Conservation (phyloP, 2,113 vertebrate genomes). For the Triplophysa tibetana region DNA sequence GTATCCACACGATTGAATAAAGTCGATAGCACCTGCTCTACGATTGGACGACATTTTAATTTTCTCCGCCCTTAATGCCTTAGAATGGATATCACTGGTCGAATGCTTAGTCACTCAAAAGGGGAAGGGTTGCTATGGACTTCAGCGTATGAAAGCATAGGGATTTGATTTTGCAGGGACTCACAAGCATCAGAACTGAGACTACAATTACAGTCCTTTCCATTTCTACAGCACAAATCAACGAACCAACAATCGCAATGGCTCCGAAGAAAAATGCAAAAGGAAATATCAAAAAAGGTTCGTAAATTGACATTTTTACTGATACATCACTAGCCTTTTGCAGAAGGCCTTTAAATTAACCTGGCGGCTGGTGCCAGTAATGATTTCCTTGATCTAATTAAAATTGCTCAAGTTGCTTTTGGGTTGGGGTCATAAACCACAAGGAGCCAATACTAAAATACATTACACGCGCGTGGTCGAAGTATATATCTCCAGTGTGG, state of each 20-base stretch:
- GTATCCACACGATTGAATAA: slow-evolving; percentile 63
- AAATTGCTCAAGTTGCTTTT: background rate
- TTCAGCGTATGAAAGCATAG: slow-evolving; percentile 41
- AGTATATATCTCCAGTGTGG: background rate
- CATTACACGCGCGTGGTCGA: background rate
- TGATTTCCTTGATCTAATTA: slow-evolving; percentile 17
- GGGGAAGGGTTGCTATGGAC: slow-evolving; percentile 42
- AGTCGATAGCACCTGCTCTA: background rate
- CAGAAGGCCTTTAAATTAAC: slow-evolving; percentile 48
- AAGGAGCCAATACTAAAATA: background rate
- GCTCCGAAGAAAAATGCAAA: slow-evolving; percentile 55
- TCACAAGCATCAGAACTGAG: slow-evolving; percentile 29
- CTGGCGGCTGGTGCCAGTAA: background rate
- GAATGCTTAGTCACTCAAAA: slow-evolving; percentile 46
- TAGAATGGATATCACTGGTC: slow-evolving; percentile 33
- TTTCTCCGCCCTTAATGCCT: slow-evolving; percentile 28
- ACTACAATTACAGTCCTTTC: background rate
- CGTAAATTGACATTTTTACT: background rate
- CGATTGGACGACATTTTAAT: slow-evolving; percentile 45
- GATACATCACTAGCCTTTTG: background rate
- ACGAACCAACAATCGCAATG: slow-evolving; percentile 42
- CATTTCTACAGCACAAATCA: background rate
- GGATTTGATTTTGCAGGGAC: slow-evolving; percentile 49
- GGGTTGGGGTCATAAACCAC: background rate
- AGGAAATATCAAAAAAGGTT: slow-evolving; percentile 55